Evolutionary conservation across 2,113 vertebrate genomes (phyloP).

Genomic region (Platanista minor): DNA sequence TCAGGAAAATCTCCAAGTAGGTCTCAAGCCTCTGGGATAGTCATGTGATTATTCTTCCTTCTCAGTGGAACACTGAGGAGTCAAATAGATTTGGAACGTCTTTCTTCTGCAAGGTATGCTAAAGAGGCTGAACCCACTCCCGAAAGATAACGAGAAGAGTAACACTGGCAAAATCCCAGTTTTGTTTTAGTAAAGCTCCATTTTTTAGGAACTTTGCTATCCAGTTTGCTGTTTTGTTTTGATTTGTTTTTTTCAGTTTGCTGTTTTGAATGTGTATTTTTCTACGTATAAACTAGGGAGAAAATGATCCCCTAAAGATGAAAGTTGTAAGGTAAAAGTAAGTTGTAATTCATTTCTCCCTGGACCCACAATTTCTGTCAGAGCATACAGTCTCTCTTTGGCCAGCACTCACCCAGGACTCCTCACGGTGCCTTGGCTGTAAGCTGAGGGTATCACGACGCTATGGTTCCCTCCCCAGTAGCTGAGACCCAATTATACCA

Average conservation of each 20-base stretch:
- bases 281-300: not conserved
- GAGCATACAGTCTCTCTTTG: not conserved
- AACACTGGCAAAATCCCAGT: not conserved
- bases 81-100: not conserved
- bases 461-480: not conserved
- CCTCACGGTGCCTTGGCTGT: not conserved
- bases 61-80: not conserved
- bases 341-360: not conserved
- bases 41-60: not conserved
- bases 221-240: not conserved
- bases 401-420: not conserved
- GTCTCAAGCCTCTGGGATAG: not conserved
- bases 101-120: not conserved
- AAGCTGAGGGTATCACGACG: not conserved
- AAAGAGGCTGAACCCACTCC: not conserved
- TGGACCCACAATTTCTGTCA: not conserved
- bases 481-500: not conserved
- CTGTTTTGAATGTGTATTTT: not conserved
- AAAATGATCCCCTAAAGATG: not conserved
- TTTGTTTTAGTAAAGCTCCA: not conserved
- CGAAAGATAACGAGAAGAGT: not conserved
- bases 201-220: not conserved
- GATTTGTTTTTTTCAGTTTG: not conserved
- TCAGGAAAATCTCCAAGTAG: not conserved
- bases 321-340: not conserved